These are phyloP conservation scores for Bergia puertoricense DNA, from an alignment of 92 coral and sea anemone genomes.

Conservation along the genomic window DNA sequence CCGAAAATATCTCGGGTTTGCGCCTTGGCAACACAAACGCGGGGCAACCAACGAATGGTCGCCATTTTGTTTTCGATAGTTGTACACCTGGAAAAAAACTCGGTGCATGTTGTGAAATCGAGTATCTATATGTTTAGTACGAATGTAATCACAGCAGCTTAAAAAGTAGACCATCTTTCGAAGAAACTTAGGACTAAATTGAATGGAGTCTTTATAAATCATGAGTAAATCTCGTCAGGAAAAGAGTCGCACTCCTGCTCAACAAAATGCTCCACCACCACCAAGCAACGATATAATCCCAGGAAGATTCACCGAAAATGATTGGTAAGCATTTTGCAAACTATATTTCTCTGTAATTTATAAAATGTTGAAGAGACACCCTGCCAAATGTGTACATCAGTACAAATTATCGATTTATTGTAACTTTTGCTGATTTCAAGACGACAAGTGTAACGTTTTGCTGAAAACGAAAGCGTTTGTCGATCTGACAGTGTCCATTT, in stretches of 20 bases:
- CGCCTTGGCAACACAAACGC: slow-evolving; percentile 19
- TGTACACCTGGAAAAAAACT: not conserved
- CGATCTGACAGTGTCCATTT: no score
- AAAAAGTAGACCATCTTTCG: not conserved
- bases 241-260: slow-evolving; percentile 92
- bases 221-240: slow-evolving; percentile 98
- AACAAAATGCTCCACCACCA: slow-evolving; percentile 81
- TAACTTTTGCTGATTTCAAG: no score
- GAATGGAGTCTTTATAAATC: slow-evolving; percentile 8
- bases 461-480: no score
- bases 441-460: no score
- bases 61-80: slow-evolving; percentile 17
- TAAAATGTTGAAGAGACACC: not conserved
- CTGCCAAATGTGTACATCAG: not conserved
- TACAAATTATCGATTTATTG: no score
- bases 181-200: not conserved
- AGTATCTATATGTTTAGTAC: not conserved
- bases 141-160: not conserved
- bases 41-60: not conserved
- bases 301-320: slow-evolving; percentile 93
- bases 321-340: slow-evolving; percentile 64
- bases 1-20: not conserved
- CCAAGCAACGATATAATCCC: slow-evolving; percentile 94
- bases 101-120: not conserved
- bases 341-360: not conserved